Percentiles rank a stretch among this genome's conserved stretches.
phyloP scores from a whole-genome alignment of 2,888 invertebrate genomes.

The Drosophila incognita region DNA sequence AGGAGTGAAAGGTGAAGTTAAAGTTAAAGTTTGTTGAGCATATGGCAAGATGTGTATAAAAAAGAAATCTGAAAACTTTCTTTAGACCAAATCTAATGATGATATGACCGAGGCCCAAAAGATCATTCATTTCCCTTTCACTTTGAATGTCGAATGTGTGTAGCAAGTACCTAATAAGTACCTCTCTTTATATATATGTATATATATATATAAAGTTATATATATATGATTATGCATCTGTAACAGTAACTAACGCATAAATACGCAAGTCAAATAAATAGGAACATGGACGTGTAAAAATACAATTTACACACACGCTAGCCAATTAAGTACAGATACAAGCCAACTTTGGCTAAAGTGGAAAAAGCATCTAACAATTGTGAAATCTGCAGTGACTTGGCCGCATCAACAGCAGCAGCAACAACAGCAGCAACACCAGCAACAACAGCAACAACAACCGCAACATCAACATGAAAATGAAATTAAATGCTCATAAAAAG shows the following conservation, averaged over 20 bases:
- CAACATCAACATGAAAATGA: constrained; percentile 63
- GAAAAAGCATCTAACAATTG: constrained; percentile 58
- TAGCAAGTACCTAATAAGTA: not conserved
- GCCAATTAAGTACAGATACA: constrained; percentile 52
- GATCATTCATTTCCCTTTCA: constrained; percentile 57
- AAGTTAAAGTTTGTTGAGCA: constrained; percentile 8
- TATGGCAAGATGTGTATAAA: constrained; percentile 30
- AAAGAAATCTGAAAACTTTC: constrained; percentile 56
- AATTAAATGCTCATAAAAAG: constrained; percentile 69
- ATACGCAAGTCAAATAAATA: constrained; percentile 27
- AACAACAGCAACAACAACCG: constrained; percentile 22
- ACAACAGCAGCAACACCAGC: constrained; percentile 12
- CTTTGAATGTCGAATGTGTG: constrained; percentile 19
- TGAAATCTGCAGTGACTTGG: constrained; percentile 54
- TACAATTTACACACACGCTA: constrained; percentile 44
- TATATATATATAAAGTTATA: not conserved
- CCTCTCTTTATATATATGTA: not conserved
- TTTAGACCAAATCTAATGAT: constrained; percentile 47
- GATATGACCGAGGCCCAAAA: constrained; percentile 23
- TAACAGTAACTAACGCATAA: constrained; percentile 2
- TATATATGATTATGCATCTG: constrained; percentile 3
- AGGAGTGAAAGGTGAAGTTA: constrained; percentile 47
- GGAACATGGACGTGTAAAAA: constrained; percentile 28
- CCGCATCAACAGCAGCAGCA: constrained; percentile 26
- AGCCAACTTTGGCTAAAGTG: constrained; percentile 38